Conservation (phyloP, 2,888 invertebrate species). For the Dichetophora obliterata region DNA sequence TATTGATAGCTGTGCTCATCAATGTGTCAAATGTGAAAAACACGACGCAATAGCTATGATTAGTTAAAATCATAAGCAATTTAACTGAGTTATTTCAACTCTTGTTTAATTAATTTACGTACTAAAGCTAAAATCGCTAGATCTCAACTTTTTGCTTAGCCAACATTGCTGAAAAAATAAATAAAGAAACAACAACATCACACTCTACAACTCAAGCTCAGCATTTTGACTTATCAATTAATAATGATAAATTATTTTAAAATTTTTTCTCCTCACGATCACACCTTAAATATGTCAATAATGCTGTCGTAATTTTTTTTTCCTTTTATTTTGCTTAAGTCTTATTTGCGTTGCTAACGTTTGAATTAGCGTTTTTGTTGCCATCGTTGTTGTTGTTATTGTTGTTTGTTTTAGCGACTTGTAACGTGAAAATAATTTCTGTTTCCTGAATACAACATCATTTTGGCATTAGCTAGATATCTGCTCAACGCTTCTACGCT, state of each 20-base stretch:
- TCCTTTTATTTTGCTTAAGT: background rate
- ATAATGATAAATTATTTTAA: constrained; percentile 43
- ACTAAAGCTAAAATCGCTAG: background rate
- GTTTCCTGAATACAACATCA: constrained; percentile 18
- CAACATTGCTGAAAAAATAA: background rate
- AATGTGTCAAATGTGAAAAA: too few species aligned
- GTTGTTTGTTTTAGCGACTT: background rate
- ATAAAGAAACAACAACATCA: background rate
- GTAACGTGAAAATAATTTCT: constrained; percentile 3
- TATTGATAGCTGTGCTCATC: too few species aligned
- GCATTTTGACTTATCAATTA: constrained; percentile 40
- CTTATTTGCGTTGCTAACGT: constrained; percentile 37
- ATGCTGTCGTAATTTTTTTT: background rate
- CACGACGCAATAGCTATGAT: too few species aligned
- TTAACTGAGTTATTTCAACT: too few species aligned
- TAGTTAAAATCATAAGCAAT: too few species aligned
- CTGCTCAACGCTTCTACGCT: constrained; percentile 19
- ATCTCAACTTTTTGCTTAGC: too few species aligned
- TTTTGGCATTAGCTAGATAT: constrained; percentile 25
- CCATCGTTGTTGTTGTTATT: constrained; percentile 16
- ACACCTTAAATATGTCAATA: constrained; percentile 41
- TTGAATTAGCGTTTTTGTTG: background rate
- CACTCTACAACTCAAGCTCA: background rate
- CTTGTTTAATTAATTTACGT: too few species aligned
- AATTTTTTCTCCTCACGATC: constrained; percentile 26